Evolutionary conservation across 2,888 invertebrate species (phyloP).

Genomic region (Aphidius colemani): DNA sequence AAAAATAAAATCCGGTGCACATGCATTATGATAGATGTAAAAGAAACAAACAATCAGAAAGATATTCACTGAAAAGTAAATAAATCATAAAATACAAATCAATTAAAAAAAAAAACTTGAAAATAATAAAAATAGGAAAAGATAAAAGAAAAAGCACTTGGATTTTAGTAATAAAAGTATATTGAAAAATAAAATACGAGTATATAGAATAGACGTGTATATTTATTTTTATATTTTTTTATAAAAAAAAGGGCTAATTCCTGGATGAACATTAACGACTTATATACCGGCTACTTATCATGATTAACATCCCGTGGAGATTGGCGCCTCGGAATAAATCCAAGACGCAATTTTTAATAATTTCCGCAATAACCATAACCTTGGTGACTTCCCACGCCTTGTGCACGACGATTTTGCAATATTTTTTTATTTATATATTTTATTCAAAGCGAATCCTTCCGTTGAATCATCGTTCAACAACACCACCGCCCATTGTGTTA

Average conservation of each 20-base stretch:
- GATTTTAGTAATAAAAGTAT: conserved; percentile 1
- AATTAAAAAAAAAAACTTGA: too few species aligned
- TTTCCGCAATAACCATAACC: conserved; percentile 50
- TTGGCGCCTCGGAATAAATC: conserved; percentile 38
- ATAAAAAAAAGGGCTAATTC: conserved; percentile 34
- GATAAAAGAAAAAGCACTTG: neutral
- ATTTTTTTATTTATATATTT: neutral
- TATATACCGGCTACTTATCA: conserved; percentile 44
- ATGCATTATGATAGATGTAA: neutral
- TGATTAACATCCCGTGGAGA: conserved; percentile 45
- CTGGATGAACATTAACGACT: conserved; percentile 31
- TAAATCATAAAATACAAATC: too few species aligned
- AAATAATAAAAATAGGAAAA: neutral
- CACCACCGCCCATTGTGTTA: too few species aligned
- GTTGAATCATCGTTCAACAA: too few species aligned
- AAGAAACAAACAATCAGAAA: neutral
- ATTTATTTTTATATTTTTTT: too few species aligned
- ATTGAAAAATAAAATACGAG: neutral
- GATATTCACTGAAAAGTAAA: too few species aligned
- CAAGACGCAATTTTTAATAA: conserved; percentile 49
- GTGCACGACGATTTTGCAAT: neutral
- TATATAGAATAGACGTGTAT: conserved; percentile 12
- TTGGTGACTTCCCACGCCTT: conserved; percentile 50
- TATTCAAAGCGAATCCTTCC: too few species aligned
- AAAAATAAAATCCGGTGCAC: neutral